These are phyloP conservation scores for Aurelia sp. DNA, from an alignment of 30 jellyfish, hydroid and myxozoan species.

Conservation along the genomic window DNA sequence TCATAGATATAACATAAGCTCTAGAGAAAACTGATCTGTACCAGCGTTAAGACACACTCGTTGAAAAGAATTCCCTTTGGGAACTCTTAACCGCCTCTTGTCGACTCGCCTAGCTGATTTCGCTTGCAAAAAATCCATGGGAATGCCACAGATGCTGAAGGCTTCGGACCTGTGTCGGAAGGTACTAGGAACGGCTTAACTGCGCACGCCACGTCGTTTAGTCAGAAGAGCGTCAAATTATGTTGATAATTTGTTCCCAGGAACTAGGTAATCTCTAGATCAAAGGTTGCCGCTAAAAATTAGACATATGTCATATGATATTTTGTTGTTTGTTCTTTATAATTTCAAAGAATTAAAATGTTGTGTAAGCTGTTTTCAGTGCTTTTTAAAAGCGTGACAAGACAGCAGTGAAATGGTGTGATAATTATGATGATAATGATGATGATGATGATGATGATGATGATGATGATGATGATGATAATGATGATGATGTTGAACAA, in stretches of 20 bases:
- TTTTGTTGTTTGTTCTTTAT: no score
- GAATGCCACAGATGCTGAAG: constrained; percentile 44
- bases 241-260: constrained; percentile 25
- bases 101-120: constrained; percentile 5
- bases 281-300: constrained; percentile 59
- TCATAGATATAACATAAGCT: not conserved
- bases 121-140: constrained; percentile 29
- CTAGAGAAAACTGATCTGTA: constrained; percentile 17
- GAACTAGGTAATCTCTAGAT: constrained; percentile 32
- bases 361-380: no score
- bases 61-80: constrained; percentile 43
- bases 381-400: no score
- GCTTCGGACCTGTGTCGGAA: constrained; percentile 35
- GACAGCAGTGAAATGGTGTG: no score
- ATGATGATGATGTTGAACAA: no score
- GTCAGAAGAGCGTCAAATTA: constrained; percentile 26
- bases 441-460: no score
- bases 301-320: no score
- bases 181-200: constrained; percentile 38
- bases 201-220: not conserved
- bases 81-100: constrained; percentile 37
- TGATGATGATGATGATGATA: no score
- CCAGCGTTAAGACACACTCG: constrained; percentile 16
- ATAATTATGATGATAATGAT: no score
- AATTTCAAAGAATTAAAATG: no score